phyloP scores from a whole-genome alignment of 2,888 invertebrate genomes.

The Xestoiulus laeticollis region DNA sequence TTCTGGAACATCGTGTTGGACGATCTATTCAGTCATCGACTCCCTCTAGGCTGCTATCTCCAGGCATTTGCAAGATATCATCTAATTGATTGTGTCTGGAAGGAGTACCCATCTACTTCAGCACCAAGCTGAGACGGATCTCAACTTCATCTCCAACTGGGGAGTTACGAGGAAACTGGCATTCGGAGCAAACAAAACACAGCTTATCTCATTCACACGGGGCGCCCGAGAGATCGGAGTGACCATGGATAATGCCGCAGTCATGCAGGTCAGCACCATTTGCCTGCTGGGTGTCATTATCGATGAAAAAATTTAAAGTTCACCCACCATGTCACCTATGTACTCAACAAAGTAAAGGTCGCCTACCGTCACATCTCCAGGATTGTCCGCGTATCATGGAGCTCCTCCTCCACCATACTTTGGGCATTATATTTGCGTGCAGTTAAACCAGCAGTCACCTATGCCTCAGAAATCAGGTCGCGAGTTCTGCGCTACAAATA shows the following conservation, averaged over 20 bases:
- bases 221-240: neutral
- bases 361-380: neutral
- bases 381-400: too few species aligned
- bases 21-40: neutral
- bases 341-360: neutral
- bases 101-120: neutral
- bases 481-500: neutral
- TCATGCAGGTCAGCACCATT: neutral
- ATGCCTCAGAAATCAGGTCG: neutral
- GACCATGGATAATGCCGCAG: neutral
- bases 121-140: neutral
- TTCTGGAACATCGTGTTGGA: neutral
- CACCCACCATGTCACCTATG: neutral
- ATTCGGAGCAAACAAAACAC: neutral
- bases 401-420: neutral
- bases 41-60: neutral
- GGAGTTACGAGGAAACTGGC: neutral
- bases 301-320: neutral
- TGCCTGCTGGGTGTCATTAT: neutral
- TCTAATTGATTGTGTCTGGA: neutral
- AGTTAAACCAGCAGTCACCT: neutral
- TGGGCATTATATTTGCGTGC: neutral
- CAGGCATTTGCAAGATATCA: neutral
- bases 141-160: neutral
- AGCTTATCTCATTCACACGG: neutral